Conservation (phyloP, 2,113 vertebrate genomes). For the Lichenostomus cassidix region DNA sequence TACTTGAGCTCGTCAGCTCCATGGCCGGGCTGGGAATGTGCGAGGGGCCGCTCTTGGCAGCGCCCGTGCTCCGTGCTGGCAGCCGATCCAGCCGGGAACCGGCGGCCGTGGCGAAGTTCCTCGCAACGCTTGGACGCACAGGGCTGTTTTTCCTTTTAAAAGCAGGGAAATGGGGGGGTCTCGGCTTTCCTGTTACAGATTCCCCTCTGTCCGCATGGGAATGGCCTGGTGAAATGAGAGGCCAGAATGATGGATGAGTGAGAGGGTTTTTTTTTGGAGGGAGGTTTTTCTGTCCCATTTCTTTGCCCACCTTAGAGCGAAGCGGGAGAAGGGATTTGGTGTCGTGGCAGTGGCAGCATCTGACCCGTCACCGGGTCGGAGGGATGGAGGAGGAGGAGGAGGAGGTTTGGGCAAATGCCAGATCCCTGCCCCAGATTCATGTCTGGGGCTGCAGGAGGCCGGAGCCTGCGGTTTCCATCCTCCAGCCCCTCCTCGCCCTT, state of each 20-base stretch:
- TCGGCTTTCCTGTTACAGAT: not conserved
- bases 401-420: not conserved
- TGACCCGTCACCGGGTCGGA: not conserved
- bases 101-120: not conserved
- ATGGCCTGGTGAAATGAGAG: not conserved
- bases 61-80: not conserved
- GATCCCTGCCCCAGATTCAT: not conserved
- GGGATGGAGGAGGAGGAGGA: not conserved
- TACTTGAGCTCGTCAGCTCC: constrained; percentile 30
- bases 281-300: not conserved
- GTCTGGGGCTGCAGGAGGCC: not conserved
- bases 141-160: not conserved
- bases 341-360: not conserved
- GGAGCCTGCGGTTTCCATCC: not conserved
- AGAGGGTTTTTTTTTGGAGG: not conserved
- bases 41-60: constrained; percentile 38
- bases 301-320: not conserved
- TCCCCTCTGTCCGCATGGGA: not conserved
- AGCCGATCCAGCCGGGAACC: not conserved
- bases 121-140: not conserved
- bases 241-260: accelerated
- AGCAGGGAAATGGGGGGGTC: not conserved
- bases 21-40: not conserved
- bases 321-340: not conserved
- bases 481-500: not conserved